Evolutionary conservation across 2,888 invertebrate genomes (phyloP), one percentile per base, ranked within the genome.

Genomic region (Trileptium ribeirensis): DNA sequence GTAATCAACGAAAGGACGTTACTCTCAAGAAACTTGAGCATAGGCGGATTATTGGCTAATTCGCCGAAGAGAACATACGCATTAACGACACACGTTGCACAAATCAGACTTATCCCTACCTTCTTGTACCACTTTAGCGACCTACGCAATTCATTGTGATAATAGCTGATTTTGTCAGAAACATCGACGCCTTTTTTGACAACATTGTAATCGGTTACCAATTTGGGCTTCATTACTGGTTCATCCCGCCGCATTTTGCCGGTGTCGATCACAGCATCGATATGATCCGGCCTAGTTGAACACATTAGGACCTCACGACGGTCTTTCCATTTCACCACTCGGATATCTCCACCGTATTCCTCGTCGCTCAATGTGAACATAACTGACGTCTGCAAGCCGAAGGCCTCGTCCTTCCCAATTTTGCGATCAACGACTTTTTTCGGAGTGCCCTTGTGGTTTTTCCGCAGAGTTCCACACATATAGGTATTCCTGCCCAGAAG

Each of bases 111-210:
- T 34, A 88, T 85, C 34, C 83, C 88, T 67, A 88, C 67, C 82
- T 88, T 89, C 82, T 82, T 86, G 81, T 87, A 88, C 89, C 89
- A 89, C 81, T 88, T 88, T 2, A 88, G 82, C 29, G 86, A 85
- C 84, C 87, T 88, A 78, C 87, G 82, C 51, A 88, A 83, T 81
- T 87, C 86, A 36, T 86, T 84, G 39, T 82, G 79, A 0, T 81
- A 82, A 19, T 38, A 67, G 34, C 29, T 36, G 86, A 87, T 87
- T 82, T 88, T 88, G 81, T 89, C 87, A 64, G 84, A 85, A 82
- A 87, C 80, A 81, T 88, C 87, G 24, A 88, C 87, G 33, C 87
- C 84, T 38, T 84, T 82, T 86, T 88, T 88, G 8, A 84, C 83
- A 81, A 84, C 84, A 83, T 88, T 88, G 83, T 89, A 88, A 79